phyloP scores from a whole-genome alignment of 2,113 vertebrate genomes.

The Conger conger region DNA sequence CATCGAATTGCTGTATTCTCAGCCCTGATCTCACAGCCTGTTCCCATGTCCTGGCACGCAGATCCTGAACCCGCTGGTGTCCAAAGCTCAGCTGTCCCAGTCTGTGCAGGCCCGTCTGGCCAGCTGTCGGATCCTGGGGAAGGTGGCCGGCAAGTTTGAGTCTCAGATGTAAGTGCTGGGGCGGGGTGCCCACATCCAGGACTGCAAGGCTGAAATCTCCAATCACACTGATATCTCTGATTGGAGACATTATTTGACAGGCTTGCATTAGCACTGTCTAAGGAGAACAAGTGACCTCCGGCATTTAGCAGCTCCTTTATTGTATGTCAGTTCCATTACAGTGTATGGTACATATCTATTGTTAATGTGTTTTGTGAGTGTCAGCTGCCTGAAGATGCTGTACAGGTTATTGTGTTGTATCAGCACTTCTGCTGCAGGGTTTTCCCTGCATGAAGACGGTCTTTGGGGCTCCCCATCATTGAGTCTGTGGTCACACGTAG shows the following conservation, averaged over 20 bases:
- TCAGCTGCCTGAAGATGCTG: no score
- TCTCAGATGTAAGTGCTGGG: conserved; percentile 78
- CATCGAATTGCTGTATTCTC: neutral
- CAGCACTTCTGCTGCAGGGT: no score
- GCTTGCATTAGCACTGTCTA: neutral
- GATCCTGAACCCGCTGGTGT: conserved; percentile 88
- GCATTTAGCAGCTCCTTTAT: neutral
- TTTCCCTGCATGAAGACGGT: no score
- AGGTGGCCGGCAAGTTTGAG: conserved; percentile 88
- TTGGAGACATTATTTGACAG: neutral
- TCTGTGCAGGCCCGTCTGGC: conserved; percentile 84
- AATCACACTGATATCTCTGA: neutral
- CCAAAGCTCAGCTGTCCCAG: conserved; percentile 88
- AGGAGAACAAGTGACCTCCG: neutral
- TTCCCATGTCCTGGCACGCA: conserved; percentile 52
- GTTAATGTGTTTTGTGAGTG: no score
- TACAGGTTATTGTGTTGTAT: no score
- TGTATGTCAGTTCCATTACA: neutral
- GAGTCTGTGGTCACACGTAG: no score
- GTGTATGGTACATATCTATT: neutral
- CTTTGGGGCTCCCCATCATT: no score
- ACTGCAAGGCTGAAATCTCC: neutral
- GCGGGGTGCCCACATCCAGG: neutral
- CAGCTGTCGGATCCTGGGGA: conserved; percentile 90
- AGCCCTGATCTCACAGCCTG: neutral